Conservation (phyloP, 2,797 vertebrate genomes). For the Ara ararauna region DNA sequence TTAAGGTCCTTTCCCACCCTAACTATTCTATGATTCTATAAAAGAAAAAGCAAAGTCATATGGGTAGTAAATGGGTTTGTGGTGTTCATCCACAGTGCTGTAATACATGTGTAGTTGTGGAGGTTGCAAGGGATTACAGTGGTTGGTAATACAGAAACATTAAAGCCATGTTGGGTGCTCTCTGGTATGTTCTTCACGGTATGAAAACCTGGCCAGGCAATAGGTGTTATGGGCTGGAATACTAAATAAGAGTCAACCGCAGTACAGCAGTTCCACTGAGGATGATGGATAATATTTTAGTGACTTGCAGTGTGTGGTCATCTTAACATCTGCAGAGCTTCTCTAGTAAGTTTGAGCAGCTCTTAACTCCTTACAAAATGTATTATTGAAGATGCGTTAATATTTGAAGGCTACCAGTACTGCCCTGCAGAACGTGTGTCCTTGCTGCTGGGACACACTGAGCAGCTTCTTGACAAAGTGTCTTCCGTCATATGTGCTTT, state of each 20-base stretch:
- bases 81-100: rapidly evolving
- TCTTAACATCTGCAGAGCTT: not conserved
- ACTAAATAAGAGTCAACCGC: rapidly evolving
- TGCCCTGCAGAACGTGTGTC: not conserved
- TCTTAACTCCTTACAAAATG: not conserved
- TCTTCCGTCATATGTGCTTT: rapidly evolving
- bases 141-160: rapidly evolving
- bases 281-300: not conserved
- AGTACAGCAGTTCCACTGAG: not conserved
- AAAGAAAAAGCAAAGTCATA: rapidly evolving
- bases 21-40: too few relatives aligned
- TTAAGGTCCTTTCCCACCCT: too few relatives aligned
- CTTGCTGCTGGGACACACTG: not conserved
- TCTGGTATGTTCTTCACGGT: not conserved
- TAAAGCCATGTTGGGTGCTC: rapidly evolving
- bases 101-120: rapidly evolving
- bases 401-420: not conserved
- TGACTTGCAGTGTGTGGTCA: rapidly evolving
- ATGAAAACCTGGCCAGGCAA: not conserved
- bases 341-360: not conserved
- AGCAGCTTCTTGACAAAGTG: not conserved
- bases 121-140: not conserved
- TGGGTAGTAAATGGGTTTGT: not conserved
- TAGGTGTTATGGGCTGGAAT: not conserved
- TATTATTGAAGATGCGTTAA: not conserved